These are phyloP conservation scores for Sebastes dallii DNA, from an alignment of 2,797 vertebrate species.

Conservation along the genomic window DNA sequence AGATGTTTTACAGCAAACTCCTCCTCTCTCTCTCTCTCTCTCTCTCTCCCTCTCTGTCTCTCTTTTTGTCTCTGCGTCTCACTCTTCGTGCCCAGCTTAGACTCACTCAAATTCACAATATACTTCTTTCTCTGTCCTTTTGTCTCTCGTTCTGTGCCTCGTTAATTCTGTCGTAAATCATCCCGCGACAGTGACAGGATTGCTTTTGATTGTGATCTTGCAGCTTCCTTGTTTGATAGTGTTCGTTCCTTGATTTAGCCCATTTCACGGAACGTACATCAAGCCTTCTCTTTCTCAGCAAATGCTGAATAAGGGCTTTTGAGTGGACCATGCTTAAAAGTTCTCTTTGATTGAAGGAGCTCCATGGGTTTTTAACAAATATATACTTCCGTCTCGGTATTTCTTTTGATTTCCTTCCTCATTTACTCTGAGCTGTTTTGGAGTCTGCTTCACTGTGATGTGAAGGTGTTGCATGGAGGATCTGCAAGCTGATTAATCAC, in stretches of 20 bases:
- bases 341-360: slow-evolving; percentile 28
- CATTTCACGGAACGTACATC: slow-evolving; percentile 34
- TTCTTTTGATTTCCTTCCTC: slow-evolving; percentile 36
- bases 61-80: slow-evolving; percentile 13
- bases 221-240: slow-evolving; percentile 58
- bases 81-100: slow-evolving; percentile 18
- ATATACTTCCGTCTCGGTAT: slow-evolving; percentile 1
- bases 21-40: not conserved
- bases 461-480: slow-evolving; percentile 46
- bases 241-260: slow-evolving; percentile 51
- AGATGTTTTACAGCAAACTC: slow-evolving; percentile 40
- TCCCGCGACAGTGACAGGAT: slow-evolving; percentile 64
- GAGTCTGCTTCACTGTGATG: slow-evolving; percentile 44
- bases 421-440: slow-evolving; percentile 34
- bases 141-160: slow-evolving; percentile 39
- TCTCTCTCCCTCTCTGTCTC: not conserved
- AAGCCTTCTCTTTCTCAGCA: slow-evolving; percentile 6
- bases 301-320: slow-evolving; percentile 44
- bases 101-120: slow-evolving; percentile 29
- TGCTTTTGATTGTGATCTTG: slow-evolving; percentile 71
- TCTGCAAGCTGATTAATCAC: slow-evolving; percentile 75
- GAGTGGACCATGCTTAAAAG: slow-evolving; percentile 28
- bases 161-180: slow-evolving; percentile 74
- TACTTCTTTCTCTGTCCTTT: slow-evolving; percentile 7
- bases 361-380: slow-evolving; percentile 27